Percentiles rank a stretch among this genome's conserved stretches.
Evolutionary conservation across 1,140 invertebrate genomes (phyloP).

Genomic region (Daktulosphaira vitifoliae): DNA sequence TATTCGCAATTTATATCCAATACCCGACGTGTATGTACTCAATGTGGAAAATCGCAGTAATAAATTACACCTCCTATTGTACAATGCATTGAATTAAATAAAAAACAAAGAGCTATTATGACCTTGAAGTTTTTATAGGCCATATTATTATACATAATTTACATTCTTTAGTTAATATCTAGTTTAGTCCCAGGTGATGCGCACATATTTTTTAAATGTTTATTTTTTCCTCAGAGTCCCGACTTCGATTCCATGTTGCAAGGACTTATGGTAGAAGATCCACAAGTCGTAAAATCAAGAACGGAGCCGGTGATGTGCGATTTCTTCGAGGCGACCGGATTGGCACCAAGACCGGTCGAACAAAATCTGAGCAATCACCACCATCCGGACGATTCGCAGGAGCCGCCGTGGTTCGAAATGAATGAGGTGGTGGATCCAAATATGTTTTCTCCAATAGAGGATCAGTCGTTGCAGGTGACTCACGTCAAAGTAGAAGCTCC

Average conservation of each 20-base stretch:
- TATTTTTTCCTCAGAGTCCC: constrained; percentile 1
- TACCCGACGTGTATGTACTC: too few relatives aligned
- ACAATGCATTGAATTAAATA: too few relatives aligned
- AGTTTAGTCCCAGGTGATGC: too few relatives aligned
- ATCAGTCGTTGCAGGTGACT: constrained; percentile 41
- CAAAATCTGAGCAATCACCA: not conserved
- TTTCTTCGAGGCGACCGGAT: constrained; percentile 3
- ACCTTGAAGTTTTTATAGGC: too few relatives aligned
- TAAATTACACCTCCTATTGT: too few relatives aligned
- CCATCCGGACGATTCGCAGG: constrained; percentile 19
- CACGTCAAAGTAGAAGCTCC: constrained; percentile 67
- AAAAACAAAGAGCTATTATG: too few relatives aligned
- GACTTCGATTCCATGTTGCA: constrained; percentile 29
- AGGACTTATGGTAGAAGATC: constrained; percentile 18
- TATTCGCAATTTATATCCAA: too few relatives aligned
- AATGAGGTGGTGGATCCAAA: constrained; percentile 16
- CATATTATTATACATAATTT: too few relatives aligned
- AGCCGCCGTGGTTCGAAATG: constrained; percentile 25
- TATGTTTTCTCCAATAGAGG: constrained; percentile 8
- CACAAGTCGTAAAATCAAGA: constrained; percentile 10
- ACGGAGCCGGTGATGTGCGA: constrained; percentile 28
- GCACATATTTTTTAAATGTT: too few relatives aligned
- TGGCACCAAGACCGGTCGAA: not conserved
- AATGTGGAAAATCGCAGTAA: too few relatives aligned
- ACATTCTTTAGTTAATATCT: too few relatives aligned